Conservation (phyloP, 2,797 vertebrate species). For the Acrossocheilus fasciatus region DNA sequence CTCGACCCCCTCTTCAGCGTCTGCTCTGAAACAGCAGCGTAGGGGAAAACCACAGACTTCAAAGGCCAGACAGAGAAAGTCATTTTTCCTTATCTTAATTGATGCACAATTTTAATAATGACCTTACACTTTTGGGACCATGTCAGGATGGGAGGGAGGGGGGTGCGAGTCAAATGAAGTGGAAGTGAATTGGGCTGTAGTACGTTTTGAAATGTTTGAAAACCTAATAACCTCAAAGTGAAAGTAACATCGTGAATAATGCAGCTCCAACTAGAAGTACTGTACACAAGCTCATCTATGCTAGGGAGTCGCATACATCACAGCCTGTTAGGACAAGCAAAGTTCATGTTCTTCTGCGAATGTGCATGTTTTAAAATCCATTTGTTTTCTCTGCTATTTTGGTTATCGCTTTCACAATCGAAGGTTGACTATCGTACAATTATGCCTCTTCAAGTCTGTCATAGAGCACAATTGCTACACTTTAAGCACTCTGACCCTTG, state of each 20-base stretch:
- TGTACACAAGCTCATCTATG: slow-evolving; percentile 1
- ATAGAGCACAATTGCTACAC: slow-evolving; percentile 56
- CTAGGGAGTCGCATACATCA: slow-evolving; percentile 2
- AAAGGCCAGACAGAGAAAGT: slow-evolving; percentile 84
- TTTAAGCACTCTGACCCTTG: slow-evolving; percentile 66
- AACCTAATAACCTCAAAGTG: slow-evolving; percentile 28
- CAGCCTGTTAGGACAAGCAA: slow-evolving; percentile 8
- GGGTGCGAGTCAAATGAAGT: slow-evolving; percentile 12
- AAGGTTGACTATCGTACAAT: slow-evolving; percentile 8
- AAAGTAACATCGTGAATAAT: slow-evolving; percentile 22
- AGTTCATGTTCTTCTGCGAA: slow-evolving; percentile 10
- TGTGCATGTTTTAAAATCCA: neutral
- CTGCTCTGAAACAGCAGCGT: slow-evolving; percentile 69
- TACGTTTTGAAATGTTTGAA: neutral
- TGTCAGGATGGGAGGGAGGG: slow-evolving; percentile 63
- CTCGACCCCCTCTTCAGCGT: slow-evolving; percentile 48
- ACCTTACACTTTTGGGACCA: slow-evolving; percentile 82
- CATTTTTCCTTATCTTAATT: slow-evolving; percentile 87
- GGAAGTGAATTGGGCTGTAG: slow-evolving; percentile 31
- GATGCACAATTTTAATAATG: slow-evolving; percentile 85
- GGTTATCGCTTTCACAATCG: slow-evolving; percentile 41
- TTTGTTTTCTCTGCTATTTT: slow-evolving; percentile 37
- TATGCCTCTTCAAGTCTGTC: slow-evolving; percentile 46
- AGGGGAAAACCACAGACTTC: slow-evolving; percentile 79
- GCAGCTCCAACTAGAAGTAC: neutral